phyloP scores from a whole-genome alignment of 2,113 vertebrate genomes.

The Rhinoderma darwinii region DNA sequence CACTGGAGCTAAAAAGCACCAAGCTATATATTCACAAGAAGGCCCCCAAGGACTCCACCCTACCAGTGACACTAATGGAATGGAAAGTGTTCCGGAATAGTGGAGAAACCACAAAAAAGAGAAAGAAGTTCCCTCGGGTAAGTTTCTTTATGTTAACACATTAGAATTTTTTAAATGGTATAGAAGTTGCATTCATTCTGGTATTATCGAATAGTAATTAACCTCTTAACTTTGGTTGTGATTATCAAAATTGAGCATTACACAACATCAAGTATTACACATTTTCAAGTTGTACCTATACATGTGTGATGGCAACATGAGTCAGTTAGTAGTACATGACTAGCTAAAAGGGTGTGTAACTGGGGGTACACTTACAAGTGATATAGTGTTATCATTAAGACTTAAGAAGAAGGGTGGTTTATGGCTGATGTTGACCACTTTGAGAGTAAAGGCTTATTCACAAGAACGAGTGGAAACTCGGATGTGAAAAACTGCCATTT shows the following conservation, averaged over 20 bases:
- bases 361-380: not conserved
- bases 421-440: not conserved
- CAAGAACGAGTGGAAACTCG: no score
- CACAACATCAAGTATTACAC: not conserved
- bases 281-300: not conserved
- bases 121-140: conserved; percentile 76
- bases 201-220: not conserved
- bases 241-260: no score
- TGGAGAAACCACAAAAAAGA: conserved; percentile 71
- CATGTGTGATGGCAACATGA: not conserved
- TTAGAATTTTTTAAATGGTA: not conserved
- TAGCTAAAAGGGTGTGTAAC: not conserved
- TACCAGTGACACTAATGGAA: conserved; percentile 75
- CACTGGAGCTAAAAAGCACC: conserved; percentile 72
- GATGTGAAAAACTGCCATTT: no score
- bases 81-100: conserved; percentile 77
- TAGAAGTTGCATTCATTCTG: not conserved
- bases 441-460: not conserved
- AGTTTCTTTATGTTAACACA: conserved; percentile 35
- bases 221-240: no score
- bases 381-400: not conserved
- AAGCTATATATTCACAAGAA: conserved; percentile 67
- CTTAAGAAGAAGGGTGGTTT: not conserved
- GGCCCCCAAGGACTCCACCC: conserved; percentile 71
- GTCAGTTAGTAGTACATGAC: not conserved